Evolutionary conservation across 2,113 vertebrate species (phyloP).

Genomic region (Oreocharis arfaki): DNA sequence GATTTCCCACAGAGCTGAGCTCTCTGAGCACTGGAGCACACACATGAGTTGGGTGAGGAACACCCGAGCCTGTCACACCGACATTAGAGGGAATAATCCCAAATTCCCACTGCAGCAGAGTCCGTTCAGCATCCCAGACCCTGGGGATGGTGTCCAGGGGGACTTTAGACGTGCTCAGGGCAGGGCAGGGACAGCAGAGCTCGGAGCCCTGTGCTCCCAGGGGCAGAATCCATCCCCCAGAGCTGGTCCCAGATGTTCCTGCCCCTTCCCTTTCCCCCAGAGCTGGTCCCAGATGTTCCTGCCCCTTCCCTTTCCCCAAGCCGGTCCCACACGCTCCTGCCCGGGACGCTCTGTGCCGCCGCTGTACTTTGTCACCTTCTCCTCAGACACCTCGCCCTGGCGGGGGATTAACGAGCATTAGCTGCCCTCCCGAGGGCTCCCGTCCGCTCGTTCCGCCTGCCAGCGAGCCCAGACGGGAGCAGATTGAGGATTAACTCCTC

Average conservation of each 20-base stretch:
- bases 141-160: rapidly evolving
- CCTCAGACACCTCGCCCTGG: rapidly evolving
- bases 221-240: rapidly evolving
- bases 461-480: not conserved
- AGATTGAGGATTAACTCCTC: not conserved
- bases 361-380: not conserved
- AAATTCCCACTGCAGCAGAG: rapidly evolving
- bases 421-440: not conserved
- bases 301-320: no score
- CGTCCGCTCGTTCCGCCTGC: not conserved
- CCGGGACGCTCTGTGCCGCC: not conserved
- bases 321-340: rapidly evolving
- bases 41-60: rapidly evolving
- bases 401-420: conserved; percentile 36
- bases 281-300: rapidly evolving
- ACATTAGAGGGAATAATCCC: rapidly evolving
- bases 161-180: rapidly evolving
- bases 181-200: not conserved
- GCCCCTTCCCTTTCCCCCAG: not conserved
- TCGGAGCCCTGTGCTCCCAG: rapidly evolving
- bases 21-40: rapidly evolving
- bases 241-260: rapidly evolving
- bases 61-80: rapidly evolving
- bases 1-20: not conserved
- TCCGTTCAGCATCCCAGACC: rapidly evolving